A percentile compares a stretch with the other conserved stretches of the same genome.
Evolutionary conservation across 1,140 invertebrate species (phyloP).

Genomic region (Drosophila elegans): DNA sequence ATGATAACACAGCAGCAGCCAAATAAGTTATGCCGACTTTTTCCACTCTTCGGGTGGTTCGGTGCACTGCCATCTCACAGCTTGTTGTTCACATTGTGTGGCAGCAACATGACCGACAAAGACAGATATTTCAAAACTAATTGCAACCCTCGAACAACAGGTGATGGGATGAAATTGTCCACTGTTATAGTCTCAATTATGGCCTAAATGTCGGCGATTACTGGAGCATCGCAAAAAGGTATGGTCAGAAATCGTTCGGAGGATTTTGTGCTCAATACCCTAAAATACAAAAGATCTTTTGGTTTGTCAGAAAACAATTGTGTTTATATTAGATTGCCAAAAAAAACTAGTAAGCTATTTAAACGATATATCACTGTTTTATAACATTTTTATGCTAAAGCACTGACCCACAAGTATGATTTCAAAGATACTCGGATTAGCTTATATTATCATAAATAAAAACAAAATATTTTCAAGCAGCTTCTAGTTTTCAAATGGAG

Average conservation of each 20-base stretch:
- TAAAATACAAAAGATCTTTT: background rate
- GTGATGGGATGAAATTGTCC: constrained; percentile 12
- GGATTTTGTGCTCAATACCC: background rate
- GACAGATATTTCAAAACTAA: constrained; percentile 39
- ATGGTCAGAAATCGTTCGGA: constrained; percentile 8
- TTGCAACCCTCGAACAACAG: constrained; percentile 25
- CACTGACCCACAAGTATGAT: too few relatives aligned
- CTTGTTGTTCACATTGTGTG: constrained; percentile 32
- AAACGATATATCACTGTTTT: too few relatives aligned
- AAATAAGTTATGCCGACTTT: constrained; percentile 70
- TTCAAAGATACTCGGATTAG: too few relatives aligned
- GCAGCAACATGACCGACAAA: constrained; percentile 29
- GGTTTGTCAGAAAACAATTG: background rate
- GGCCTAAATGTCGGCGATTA: constrained; percentile 32
- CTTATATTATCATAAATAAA: too few relatives aligned
- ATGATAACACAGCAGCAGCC: constrained; percentile 73
- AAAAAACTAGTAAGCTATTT: too few relatives aligned
- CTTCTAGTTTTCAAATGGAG: background rate
- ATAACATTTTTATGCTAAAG: too few relatives aligned
- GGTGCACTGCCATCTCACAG: constrained; percentile 22
- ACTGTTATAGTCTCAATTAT: constrained; percentile 27
- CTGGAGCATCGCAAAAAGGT: constrained; percentile 7
- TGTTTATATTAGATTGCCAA: too few relatives aligned
- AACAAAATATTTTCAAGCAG: too few relatives aligned
- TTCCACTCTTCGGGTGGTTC: constrained; percentile 27